Conservation (phyloP, 2,888 invertebrate genomes). For the Ophioninae sp. region DNA sequence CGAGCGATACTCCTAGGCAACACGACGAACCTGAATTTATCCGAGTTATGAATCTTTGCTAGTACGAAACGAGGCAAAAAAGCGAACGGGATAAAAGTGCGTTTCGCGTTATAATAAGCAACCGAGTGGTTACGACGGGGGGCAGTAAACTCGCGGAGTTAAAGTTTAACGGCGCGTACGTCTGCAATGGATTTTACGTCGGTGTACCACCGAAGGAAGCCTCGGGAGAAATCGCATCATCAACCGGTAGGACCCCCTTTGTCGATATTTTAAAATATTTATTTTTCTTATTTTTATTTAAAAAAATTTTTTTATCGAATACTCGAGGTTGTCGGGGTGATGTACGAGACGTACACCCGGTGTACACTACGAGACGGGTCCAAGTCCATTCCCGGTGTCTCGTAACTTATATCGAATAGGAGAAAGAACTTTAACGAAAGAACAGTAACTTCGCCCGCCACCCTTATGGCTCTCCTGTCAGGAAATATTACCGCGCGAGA, state of each 20-base stretch:
- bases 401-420: conserved; percentile 30
- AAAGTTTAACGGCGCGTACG: conserved; percentile 60
- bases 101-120: conserved; percentile 59
- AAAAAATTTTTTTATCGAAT: conserved; percentile 42
- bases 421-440: conserved; percentile 17
- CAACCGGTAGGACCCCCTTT: conserved; percentile 19
- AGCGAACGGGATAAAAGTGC: conserved; percentile 26
- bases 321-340: conserved; percentile 31
- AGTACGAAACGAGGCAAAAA: conserved; percentile 31
- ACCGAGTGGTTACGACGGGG: conserved; percentile 45
- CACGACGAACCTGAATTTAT: conserved; percentile 50
- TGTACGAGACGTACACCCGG: conserved; percentile 52
- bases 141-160: conserved; percentile 61
- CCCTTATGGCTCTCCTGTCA: conserved; percentile 12
- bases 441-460: conserved; percentile 33
- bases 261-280: conserved; percentile 17
- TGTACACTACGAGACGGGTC: conserved; percentile 22
- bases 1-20: conserved; percentile 17
- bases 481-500: neutral
- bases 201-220: neutral
- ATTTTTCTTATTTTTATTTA: conserved; percentile 28
- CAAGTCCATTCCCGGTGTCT: conserved; percentile 43
- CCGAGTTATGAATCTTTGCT: conserved; percentile 29
- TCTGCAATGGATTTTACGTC: neutral
- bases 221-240: conserved; percentile 14